These are phyloP conservation scores for Anagyrus pseudococci DNA, from an alignment of 2,888 invertebrate species.

Conservation along the genomic window DNA sequence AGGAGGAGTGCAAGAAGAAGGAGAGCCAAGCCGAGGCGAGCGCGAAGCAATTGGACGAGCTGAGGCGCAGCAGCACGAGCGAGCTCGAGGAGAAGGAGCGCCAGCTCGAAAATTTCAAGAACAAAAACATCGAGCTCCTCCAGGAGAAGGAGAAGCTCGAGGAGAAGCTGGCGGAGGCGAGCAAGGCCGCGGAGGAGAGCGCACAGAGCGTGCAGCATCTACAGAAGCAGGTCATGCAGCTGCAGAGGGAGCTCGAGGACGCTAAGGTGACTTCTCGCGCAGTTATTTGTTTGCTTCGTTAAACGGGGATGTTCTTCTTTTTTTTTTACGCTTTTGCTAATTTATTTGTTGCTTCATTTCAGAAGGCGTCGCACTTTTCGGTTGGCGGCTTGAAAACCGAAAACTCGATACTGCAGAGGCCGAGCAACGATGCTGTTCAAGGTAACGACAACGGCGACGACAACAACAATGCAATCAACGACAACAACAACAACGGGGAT, in stretches of 20 bases:
- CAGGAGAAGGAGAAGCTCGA: slow-evolving; percentile 50
- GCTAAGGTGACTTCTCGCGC: slow-evolving; percentile 52
- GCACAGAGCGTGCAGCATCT: slow-evolving; percentile 50
- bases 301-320: no score
- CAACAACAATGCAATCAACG: slow-evolving; percentile 20
- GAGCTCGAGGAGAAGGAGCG: slow-evolving; percentile 44
- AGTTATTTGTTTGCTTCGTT: no score
- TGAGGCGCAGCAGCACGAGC: slow-evolving; percentile 43
- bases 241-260: slow-evolving; percentile 50
- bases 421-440: slow-evolving; percentile 1
- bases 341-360: slow-evolving; percentile 25
- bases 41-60: slow-evolving; percentile 48
- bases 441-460: slow-evolving; percentile 21
- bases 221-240: slow-evolving; percentile 52
- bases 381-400: slow-evolving; percentile 11
- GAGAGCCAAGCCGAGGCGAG: slow-evolving; percentile 51
- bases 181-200: slow-evolving; percentile 43
- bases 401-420: slow-evolving; percentile 11
- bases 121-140: slow-evolving; percentile 49
- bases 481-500: slow-evolving; percentile 21
- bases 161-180: slow-evolving; percentile 50
- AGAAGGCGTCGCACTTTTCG: slow-evolving; percentile 42
- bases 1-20: slow-evolving; percentile 53
- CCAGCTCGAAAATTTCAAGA: slow-evolving; percentile 53
- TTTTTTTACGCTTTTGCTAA: no score